Evolutionary conservation across 2,888 invertebrate species (phyloP).

Genomic region (Alentia gelatinosa): DNA sequence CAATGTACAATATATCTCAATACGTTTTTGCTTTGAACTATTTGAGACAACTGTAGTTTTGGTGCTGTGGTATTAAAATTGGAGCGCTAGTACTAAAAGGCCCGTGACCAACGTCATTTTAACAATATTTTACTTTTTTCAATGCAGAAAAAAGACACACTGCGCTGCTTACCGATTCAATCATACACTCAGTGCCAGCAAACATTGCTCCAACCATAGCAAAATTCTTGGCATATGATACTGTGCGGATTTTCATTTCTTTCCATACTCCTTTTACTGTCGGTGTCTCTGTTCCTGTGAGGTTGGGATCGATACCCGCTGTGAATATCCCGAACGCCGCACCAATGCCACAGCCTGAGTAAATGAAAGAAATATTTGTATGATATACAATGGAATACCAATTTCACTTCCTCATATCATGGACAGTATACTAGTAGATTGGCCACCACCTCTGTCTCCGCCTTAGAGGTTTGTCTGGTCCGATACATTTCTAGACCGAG

Average conservation of each 20-base stretch:
- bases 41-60: no score
- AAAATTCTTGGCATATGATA: constrained; percentile 98
- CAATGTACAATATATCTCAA: no score
- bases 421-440: no score
- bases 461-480: no score
- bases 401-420: no score
- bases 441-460: no score
- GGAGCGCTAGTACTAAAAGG: no score
- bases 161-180: constrained; percentile 92
- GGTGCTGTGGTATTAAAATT: neutral
- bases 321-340: constrained; percentile 97
- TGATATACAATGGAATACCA: no score
- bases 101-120: neutral
- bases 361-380: no score
- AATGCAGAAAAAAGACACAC: no score
- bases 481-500: no score
- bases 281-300: constrained; percentile 86
- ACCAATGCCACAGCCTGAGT: constrained; percentile 94
- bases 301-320: constrained; percentile 95
- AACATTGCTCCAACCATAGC: constrained; percentile 96
- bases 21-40: no score
- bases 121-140: neutral
- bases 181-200: constrained; percentile 95
- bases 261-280: constrained; percentile 92
- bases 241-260: constrained; percentile 94